Evolutionary conservation across 2,113 vertebrate genomes (phyloP), one percentile per base, ranked within the genome.

Genomic region (Cryptomyrus ogoouensis): DNA sequence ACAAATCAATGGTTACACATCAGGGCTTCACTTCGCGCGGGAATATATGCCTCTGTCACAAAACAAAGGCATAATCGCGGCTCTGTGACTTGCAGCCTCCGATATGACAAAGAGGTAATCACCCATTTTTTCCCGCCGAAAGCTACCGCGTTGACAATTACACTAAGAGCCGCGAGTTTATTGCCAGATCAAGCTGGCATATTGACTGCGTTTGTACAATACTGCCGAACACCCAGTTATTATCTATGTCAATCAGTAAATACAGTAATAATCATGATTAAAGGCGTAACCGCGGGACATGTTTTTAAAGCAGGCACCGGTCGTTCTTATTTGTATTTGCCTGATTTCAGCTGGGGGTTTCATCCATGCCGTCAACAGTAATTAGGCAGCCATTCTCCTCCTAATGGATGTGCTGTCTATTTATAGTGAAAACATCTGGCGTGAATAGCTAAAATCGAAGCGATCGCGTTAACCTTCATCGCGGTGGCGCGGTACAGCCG

Each of bases 401-500:
- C 53, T 62, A 88, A 88, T 31, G 56, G 44, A 39, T 53, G 50
- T 42, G 49, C 88, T 53, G 88, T n/a, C 49, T 89, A 80, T 84
- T 53, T 58, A 83, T 89, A 89, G 35, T 24, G 31, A n/a, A 50
- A 84, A 85, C 39, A 89, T 89, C 88, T 83, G 89, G 52, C 52
- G n/a, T 13, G 52, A 27, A 42, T 27, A 31, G 83, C 80, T 89
- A 46, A 85, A 89, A 85, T 66, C 89, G 31, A 89, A 84, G 80
- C n/a, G 83, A 50, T 46, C 53, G 44, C n/a, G 35, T 27, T 88
- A 88, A 88, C 87, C 87, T 42, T 46, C 13, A 44, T 31, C 35
- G 24, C 35, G 39, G 85, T 19, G 6, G 8, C 17, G 15, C 17
- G 31, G 31, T 84, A 89, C 50, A 83, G 31, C 1, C 24, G 15